Evolutionary conservation across 1,140 invertebrate species (phyloP).

Genomic region (Odontomachus brunneus): DNA sequence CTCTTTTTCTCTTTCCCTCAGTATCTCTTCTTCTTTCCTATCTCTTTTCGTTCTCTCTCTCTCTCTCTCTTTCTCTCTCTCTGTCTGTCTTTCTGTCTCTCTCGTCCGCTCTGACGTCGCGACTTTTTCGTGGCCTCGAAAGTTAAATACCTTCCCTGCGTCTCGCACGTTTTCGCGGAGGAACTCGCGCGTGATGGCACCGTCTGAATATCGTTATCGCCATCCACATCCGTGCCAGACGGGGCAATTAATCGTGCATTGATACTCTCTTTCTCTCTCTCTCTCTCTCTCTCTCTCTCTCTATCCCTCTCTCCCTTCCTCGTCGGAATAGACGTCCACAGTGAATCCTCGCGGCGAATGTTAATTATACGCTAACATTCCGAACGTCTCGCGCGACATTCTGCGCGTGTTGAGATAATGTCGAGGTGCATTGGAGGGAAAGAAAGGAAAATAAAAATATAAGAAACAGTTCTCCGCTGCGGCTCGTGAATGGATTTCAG

Average conservation of each 20-base stretch:
- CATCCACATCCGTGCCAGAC: constrained; percentile 19
- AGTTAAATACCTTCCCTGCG: constrained; percentile 32
- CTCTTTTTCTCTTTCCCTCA: constrained; percentile 8
- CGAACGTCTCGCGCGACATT: neutral
- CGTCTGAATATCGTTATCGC: constrained; percentile 18
- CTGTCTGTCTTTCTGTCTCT: neutral
- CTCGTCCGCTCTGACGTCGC: constrained; percentile 27
- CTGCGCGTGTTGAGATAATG: neutral
- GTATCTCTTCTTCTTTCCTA: neutral
- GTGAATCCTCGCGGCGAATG: neutral
- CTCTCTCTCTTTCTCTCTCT: neutral
- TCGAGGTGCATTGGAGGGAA: neutral
- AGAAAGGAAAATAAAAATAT: too few species aligned
- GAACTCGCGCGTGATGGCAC: neutral
- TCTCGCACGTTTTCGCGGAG: constrained; percentile 35
- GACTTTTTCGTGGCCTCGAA: constrained; percentile 24
- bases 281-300: too few species aligned
- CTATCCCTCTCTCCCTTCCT: neutral
- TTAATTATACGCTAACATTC: constrained; percentile 38
- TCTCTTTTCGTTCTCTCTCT: constrained; percentile 2
- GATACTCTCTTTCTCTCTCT: neutral
- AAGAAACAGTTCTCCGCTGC: too few species aligned
- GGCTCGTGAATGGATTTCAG: too few species aligned
- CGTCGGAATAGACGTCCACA: constrained; percentile 29
- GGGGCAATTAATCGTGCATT: constrained; percentile 42